Base-by-base conservation (phyloP, 2,113 vertebrate species). In the Odobenus rosmarus region DNA sequence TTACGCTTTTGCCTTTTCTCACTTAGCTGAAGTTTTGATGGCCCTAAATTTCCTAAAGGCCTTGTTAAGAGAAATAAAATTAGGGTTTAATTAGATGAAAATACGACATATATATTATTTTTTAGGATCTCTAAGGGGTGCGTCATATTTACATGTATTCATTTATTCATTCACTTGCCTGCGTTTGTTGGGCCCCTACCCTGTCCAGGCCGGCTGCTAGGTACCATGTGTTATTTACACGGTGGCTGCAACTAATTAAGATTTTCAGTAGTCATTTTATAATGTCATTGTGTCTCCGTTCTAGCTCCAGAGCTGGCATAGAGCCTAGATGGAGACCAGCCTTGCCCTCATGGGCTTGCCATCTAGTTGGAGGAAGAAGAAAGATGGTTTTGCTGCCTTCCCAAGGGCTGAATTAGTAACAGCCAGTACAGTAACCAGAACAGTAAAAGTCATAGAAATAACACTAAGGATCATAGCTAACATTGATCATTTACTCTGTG, bases 41-140 rank as follows among this genome's bases (percentile, higher is more conserved):
- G 71, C 80, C 90, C 80, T 92, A 90, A 74, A 61, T 97, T 98
- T 98, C 83, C 85, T 96, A 92, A 96, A 95, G 83, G 31, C 69
- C 88, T 93, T 97, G 55, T 93, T 95, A 95, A 93, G 93, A 87
- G 97, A 97, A 96, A 55, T 71, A 94, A 96, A 91, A 69, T 93
- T 93, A 57, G 57, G 80, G 57, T 69, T 97, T 97, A 97, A 96
- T 96, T 93, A 86, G 89, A 77, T 55, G 57, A 94, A 77, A 86
- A 42, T 46, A 59, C 33, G 33, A 83, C 31, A 33, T 67, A 53
- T 57, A 14, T 84, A 39, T 67, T 86, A 61, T 90, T 49, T 91
- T 95, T 90, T 89, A 79, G 33, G 18, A 15, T 92, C 51, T 33
- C 64, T 55, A 86, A 39, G 42, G 55, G 64, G 8, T 88, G n/a